Percentiles rank a stretch among this genome's conserved stretches.
Evolutionary conservation across 2,113 vertebrate species (phyloP).

Genomic region (Ranitomeya variabilis): DNA sequence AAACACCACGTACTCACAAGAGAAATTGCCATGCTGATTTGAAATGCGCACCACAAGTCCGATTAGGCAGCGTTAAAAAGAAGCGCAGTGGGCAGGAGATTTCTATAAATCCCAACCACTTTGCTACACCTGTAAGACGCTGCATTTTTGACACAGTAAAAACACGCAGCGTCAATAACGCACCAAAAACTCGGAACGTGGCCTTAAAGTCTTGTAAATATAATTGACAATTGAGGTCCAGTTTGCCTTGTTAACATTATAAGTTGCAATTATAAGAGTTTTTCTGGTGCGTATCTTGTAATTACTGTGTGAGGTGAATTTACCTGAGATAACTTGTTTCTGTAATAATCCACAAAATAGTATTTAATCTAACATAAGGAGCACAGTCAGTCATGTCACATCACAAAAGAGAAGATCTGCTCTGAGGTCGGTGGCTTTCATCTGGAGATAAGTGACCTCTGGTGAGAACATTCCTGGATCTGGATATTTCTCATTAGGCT

Average conservation of each 20-base stretch:
- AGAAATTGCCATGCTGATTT: too few species aligned
- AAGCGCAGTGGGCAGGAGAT: too few species aligned
- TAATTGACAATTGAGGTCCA: not conserved
- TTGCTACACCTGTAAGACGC: too few species aligned
- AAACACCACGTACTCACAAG: too few species aligned
- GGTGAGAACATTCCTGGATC: not conserved
- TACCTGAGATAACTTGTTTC: not conserved
- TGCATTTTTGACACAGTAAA: too few species aligned
- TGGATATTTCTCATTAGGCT: not conserved
- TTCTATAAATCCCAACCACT: too few species aligned
- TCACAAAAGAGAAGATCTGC: not conserved
- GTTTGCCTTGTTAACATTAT: not conserved
- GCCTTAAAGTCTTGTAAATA: not conserved
- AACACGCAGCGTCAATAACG: too few species aligned
- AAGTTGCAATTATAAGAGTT: not conserved
- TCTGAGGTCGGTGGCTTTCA: not conserved
- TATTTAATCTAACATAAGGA: not conserved
- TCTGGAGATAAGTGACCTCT: not conserved
- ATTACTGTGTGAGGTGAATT: not conserved
- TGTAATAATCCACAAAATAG: not conserved
- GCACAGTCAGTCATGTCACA: not conserved
- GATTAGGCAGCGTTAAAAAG: too few species aligned
- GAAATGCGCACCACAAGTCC: too few species aligned
- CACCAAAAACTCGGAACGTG: too few species aligned
- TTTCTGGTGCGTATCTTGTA: not conserved